phyloP scores from a whole-genome alignment of 2,113 vertebrate genomes.

The Toxostoma redivivum region DNA sequence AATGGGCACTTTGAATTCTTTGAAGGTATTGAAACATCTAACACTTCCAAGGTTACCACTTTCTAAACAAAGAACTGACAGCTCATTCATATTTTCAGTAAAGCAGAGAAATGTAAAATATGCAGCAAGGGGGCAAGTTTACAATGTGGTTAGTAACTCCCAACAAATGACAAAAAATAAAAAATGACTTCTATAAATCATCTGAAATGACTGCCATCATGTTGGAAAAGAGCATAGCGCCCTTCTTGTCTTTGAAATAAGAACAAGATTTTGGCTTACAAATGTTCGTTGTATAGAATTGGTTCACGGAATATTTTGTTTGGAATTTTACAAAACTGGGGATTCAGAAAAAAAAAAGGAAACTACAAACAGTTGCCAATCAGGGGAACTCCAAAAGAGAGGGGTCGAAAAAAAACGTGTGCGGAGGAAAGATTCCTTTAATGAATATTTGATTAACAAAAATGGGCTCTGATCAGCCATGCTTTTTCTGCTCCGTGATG shows the following conservation, averaged over 20 bases:
- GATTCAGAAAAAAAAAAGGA: neutral
- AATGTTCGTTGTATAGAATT: constrained; percentile 56
- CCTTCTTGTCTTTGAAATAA: constrained; percentile 48
- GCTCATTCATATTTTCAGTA: constrained; percentile 80
- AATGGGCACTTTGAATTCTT: constrained; percentile 76
- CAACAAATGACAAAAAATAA: constrained; percentile 83
- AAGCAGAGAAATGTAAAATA: constrained; percentile 90
- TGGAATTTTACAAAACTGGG: constrained; percentile 55
- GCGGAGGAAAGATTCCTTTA: constrained; percentile 32
- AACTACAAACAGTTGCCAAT: constrained; percentile 69
- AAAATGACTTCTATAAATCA: constrained; percentile 79
- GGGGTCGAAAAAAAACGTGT: neutral
- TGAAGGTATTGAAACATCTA: constrained; percentile 78
- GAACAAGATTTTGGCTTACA: constrained; percentile 38
- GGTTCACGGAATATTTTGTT: constrained; percentile 50
- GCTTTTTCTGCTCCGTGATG: constrained; percentile 87
- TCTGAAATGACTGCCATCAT: constrained; percentile 85
- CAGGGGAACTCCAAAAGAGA: constrained; percentile 62
- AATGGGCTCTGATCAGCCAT: constrained; percentile 72
- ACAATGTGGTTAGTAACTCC: constrained; percentile 90
- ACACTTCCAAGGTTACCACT: constrained; percentile 80
- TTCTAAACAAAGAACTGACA: constrained; percentile 75
- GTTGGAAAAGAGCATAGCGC: constrained; percentile 82
- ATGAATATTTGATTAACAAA: constrained; percentile 68
- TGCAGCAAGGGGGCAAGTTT: constrained; percentile 84